Evolutionary conservation across 2,113 vertebrate genomes (phyloP).

Genomic region (Neotoma lepida): DNA sequence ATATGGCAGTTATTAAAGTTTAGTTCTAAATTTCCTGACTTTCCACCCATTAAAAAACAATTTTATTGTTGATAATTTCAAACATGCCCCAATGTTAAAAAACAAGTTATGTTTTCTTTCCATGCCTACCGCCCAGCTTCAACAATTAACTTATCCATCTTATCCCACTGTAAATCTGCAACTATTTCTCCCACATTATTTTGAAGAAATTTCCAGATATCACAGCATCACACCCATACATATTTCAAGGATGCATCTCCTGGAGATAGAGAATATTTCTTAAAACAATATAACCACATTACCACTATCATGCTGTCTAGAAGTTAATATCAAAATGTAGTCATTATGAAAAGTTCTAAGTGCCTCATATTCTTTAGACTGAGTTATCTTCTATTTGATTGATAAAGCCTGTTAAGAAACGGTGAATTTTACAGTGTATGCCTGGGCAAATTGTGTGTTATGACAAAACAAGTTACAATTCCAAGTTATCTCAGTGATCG

Average conservation of each 20-base stretch:
- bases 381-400: neutral
- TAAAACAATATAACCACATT: neutral
- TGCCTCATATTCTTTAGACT: neutral
- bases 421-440: neutral
- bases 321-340: neutral
- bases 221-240: constrained; percentile 42
- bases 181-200: neutral
- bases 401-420: constrained; percentile 7
- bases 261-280: neutral
- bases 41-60: neutral
- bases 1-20: neutral
- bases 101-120: neutral
- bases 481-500: neutral
- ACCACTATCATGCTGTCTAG: neutral
- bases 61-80: constrained; percentile 46
- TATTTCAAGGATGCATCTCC: constrained; percentile 30
- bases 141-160: constrained; percentile 22
- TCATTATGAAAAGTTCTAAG: neutral
- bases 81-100: constrained; percentile 38
- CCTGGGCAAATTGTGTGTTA: constrained; percentile 38
- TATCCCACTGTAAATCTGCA: constrained; percentile 14
- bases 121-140: neutral
- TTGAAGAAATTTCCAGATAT: constrained; percentile 19
- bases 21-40: neutral
- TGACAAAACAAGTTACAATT: neutral